Conservation (phyloP, 2,888 invertebrate species). For the Myathropa florea region DNA sequence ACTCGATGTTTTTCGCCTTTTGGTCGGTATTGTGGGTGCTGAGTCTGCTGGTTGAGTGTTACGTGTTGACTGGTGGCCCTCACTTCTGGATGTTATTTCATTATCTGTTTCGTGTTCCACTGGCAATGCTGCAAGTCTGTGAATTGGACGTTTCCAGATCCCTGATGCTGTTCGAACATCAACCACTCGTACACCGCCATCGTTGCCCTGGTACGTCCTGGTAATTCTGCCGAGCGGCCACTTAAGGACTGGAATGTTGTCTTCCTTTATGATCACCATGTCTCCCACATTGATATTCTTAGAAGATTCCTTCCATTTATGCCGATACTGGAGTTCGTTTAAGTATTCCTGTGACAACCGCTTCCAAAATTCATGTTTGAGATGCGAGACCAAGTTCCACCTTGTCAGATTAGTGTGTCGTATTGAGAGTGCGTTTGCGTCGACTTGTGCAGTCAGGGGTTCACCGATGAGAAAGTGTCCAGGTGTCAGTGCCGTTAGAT, state of each 20-base stretch:
- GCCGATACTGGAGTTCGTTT: too few species aligned
- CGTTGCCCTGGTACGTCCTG: constrained; percentile 17
- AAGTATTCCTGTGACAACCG: too few species aligned
- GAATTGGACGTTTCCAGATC: too few species aligned
- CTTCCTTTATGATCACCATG: constrained; percentile 36
- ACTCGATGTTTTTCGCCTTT: too few species aligned
- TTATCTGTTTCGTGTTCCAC: constrained; percentile 2
- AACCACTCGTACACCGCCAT: constrained; percentile 31
- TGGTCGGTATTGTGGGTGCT: not conserved
- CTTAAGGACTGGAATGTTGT: not conserved
- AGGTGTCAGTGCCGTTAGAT: too few species aligned
- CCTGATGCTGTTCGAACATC: constrained; percentile 25
- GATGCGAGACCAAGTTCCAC: not conserved
- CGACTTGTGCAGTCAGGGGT: too few species aligned
- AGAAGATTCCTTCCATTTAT: too few species aligned
- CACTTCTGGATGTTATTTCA: not conserved
- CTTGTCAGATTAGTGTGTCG: too few species aligned
- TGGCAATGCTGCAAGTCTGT: constrained; percentile 12
- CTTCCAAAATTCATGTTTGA: constrained; percentile 34
- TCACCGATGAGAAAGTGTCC: too few species aligned
- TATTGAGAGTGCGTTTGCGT: too few species aligned
- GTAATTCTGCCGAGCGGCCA: constrained; percentile 15
- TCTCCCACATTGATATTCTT: not conserved
- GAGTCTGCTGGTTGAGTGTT: not conserved
- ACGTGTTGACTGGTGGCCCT: too few species aligned